phyloP scores from a whole-genome alignment of 2,888 invertebrate species.

The Mythimna impura region DNA sequence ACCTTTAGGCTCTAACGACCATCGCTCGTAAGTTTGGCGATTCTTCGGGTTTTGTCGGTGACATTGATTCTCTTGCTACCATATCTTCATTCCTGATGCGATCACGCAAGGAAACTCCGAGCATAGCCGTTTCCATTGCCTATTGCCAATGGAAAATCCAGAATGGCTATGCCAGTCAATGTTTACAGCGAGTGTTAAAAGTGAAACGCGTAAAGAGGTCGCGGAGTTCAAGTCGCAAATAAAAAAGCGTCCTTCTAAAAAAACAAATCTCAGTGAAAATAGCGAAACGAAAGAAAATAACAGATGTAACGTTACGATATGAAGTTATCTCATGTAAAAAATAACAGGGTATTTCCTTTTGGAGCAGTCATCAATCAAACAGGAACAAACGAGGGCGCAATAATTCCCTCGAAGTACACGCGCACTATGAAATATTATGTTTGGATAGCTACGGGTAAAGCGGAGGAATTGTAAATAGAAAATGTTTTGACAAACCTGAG shows the following conservation, averaged over 20 bases:
- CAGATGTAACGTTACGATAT: constrained; percentile 60
- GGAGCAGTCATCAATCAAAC: constrained; percentile 69
- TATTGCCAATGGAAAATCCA: too few species aligned
- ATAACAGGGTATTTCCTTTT: constrained; percentile 55
- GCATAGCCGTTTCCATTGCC: too few species aligned
- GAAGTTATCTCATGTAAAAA: constrained; percentile 65
- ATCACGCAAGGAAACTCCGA: too few species aligned
- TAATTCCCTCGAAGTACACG: constrained; percentile 66
- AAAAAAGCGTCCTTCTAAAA: constrained; percentile 18
- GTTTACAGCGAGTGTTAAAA: too few species aligned
- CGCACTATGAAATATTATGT: constrained; percentile 63
- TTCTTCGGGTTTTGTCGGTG: too few species aligned
- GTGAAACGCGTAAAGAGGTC: neutral
- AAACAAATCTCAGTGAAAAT: constrained; percentile 47
- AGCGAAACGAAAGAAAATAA: constrained; percentile 50
- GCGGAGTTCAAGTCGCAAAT: neutral
- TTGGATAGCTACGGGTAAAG: constrained; percentile 55
- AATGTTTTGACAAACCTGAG: constrained; percentile 37
- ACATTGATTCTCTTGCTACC: too few species aligned
- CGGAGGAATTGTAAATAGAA: constrained; percentile 54
- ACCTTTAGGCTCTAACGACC: too few species aligned
- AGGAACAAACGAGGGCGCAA: constrained; percentile 68
- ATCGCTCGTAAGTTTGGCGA: too few species aligned
- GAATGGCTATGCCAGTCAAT: too few species aligned
- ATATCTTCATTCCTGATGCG: too few species aligned